Evolutionary conservation across 2,797 vertebrate species (phyloP).

Genomic region (Perodicticus potto): DNA sequence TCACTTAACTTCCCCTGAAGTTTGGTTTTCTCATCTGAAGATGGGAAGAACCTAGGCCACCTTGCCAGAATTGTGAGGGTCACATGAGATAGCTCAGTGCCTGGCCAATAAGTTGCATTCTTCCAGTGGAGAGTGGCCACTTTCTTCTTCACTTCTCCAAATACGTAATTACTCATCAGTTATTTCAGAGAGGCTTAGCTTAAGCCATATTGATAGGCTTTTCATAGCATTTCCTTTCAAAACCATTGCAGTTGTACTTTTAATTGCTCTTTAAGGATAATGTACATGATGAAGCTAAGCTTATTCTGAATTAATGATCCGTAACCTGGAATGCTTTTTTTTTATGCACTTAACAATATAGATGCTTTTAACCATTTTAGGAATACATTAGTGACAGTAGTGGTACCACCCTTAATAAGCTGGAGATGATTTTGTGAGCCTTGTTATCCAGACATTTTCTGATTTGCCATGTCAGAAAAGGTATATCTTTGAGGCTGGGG

Average conservation of each 20-base stretch:
- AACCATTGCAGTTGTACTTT: constrained; percentile 43
- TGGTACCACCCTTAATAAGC: neutral
- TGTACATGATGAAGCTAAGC: constrained; percentile 31
- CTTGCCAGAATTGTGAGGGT: neutral
- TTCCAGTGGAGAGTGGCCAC: neutral
- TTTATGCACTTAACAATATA: constrained; percentile 31
- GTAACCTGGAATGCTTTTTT: neutral
- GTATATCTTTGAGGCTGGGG: constrained; percentile 13
- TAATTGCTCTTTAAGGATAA: constrained; percentile 74
- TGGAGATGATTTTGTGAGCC: neutral
- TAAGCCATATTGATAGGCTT: constrained; percentile 58
- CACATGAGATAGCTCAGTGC: neutral
- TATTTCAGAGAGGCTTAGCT: constrained; percentile 65
- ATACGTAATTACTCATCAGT: constrained; percentile 32
- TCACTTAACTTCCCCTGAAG: constrained; percentile 42
- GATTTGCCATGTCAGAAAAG: constrained; percentile 27
- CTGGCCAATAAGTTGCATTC: constrained; percentile 6
- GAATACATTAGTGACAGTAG: constrained; percentile 5
- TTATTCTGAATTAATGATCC: constrained; percentile 16
- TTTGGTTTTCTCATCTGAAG: constrained; percentile 35
- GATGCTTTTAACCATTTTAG: constrained; percentile 43
- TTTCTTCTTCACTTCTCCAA: constrained; percentile 52
- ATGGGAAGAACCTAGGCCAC: neutral
- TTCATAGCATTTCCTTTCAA: constrained; percentile 63
- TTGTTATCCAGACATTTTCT: neutral